A percentile compares a stretch with the other conserved stretches of the same genome.
Evolutionary conservation across 1,140 invertebrate species (phyloP).

Genomic region (Drusus annulatus): DNA sequence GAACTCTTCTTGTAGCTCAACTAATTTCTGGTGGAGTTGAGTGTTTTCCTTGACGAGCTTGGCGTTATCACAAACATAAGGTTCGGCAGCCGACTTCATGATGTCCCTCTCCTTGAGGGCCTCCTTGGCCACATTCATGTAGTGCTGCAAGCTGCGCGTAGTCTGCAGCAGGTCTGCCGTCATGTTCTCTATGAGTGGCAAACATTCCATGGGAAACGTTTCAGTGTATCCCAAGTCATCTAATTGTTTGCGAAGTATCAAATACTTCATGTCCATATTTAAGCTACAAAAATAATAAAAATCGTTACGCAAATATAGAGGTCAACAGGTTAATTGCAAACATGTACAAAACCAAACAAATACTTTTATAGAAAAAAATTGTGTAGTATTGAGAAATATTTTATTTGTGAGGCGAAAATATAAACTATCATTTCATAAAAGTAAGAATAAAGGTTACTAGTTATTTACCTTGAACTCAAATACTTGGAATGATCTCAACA

Average conservation of each 20-base stretch:
- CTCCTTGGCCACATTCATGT: conserved; percentile 81
- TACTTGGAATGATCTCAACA: too few species aligned
- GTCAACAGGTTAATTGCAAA: too few species aligned
- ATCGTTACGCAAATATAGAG: too few species aligned
- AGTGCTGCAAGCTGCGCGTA: conserved; percentile 84
- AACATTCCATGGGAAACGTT: conserved; percentile 78
- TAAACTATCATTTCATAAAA: too few species aligned
- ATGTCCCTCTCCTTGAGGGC: conserved; percentile 74
- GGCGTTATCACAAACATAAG: conserved; percentile 81
- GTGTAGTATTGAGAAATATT: too few species aligned
- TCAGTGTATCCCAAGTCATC: conserved; percentile 83
- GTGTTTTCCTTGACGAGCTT: conserved; percentile 81
- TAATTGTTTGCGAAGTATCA: conserved; percentile 74
- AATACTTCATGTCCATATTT: conserved; percentile 67
- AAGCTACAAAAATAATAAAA: background rate
- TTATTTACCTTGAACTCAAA: too few species aligned
- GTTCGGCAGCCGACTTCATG: conserved; percentile 75
- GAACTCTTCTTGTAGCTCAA: conserved; percentile 76
- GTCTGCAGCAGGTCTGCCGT: conserved; percentile 84
- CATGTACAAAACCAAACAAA: too few species aligned
- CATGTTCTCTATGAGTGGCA: conserved; percentile 83
- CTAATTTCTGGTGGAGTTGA: conserved; percentile 78
- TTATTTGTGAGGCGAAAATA: too few species aligned
- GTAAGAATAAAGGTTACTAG: too few species aligned
- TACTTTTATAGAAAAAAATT: too few species aligned